phyloP scores from a whole-genome alignment of 2,113 vertebrate genomes.

The Oncorhynchus mykiss region DNA sequence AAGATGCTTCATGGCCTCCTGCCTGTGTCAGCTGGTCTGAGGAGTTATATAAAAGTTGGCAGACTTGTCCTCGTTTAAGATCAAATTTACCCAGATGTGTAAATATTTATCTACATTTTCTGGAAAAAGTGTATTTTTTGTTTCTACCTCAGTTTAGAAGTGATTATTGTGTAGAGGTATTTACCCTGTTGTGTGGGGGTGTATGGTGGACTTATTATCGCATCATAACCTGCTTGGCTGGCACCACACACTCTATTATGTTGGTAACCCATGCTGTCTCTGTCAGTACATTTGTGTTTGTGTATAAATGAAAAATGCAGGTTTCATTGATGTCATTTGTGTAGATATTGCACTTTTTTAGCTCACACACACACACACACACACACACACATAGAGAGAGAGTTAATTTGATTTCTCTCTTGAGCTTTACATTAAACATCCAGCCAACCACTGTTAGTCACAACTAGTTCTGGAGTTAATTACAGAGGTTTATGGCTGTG shows the following conservation, averaged over 20 bases:
- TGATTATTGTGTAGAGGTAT: slow-evolving; percentile 60
- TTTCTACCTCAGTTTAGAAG: slow-evolving; percentile 47
- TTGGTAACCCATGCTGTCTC: slow-evolving; percentile 52
- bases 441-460: slow-evolving; percentile 61
- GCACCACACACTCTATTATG: slow-evolving; percentile 50
- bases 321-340: slow-evolving; percentile 54
- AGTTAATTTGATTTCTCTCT: slow-evolving; percentile 54
- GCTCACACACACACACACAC: neutral
- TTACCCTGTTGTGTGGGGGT: slow-evolving; percentile 54
- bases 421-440: slow-evolving; percentile 68
- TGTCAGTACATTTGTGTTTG: slow-evolving; percentile 59
- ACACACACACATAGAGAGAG: neutral
- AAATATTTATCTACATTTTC: slow-evolving; percentile 71
- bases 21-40: slow-evolving; percentile 51
- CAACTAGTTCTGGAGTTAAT: slow-evolving; percentile 72
- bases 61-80: slow-evolving; percentile 35
- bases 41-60: slow-evolving; percentile 56
- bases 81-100: slow-evolving; percentile 61
- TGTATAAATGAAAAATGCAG: slow-evolving; percentile 58
- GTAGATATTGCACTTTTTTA: slow-evolving; percentile 12
- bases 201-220: slow-evolving; percentile 57
- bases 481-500: slow-evolving; percentile 66
- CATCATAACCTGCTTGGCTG: slow-evolving; percentile 60
- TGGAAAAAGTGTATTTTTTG: slow-evolving; percentile 50
- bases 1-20: slow-evolving; percentile 53